Conservation (phyloP, 2,113 vertebrate species). For the Petaurus breviceps region DNA sequence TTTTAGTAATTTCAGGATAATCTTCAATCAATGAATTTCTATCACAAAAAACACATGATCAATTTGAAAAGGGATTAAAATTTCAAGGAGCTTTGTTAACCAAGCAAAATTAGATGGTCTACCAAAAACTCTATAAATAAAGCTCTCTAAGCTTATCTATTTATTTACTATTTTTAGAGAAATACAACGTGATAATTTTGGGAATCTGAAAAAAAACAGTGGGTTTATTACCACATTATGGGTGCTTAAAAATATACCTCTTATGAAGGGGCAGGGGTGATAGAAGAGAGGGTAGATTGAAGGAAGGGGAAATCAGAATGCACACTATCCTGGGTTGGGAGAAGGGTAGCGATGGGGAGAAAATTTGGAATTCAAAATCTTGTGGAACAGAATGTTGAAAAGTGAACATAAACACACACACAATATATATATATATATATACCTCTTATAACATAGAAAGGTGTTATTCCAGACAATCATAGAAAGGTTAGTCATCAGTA, state of each 20-base stretch:
- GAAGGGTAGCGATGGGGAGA: too few relatives aligned
- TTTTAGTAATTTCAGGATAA: not conserved
- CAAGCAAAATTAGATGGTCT: not conserved
- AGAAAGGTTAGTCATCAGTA: not conserved
- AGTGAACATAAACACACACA: too few relatives aligned
- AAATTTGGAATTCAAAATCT: too few relatives aligned
- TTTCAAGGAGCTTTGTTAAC: not conserved
- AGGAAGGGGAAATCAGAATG: too few relatives aligned
- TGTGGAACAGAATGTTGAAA: too few relatives aligned
- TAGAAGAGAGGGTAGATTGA: too few relatives aligned
- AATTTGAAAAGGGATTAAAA: not conserved
- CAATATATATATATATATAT: too few relatives aligned
- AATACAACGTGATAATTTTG: not conserved
- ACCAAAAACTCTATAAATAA: not conserved
- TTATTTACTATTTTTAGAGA: not conserved
- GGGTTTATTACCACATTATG: not conserved
- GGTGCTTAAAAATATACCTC: not conserved
- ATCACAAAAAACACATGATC: not conserved
- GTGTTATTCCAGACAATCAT: not conserved
- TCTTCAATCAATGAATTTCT: not conserved
- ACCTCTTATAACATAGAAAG: not conserved
- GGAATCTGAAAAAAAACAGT: not conserved
- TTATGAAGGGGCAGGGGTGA: not conserved
- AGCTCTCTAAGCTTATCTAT: not conserved
- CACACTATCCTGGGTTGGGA: too few relatives aligned